These are phyloP conservation scores for Clanis bilineata DNA, from an alignment of 2,888 invertebrate genomes.

Conservation along the genomic window DNA sequence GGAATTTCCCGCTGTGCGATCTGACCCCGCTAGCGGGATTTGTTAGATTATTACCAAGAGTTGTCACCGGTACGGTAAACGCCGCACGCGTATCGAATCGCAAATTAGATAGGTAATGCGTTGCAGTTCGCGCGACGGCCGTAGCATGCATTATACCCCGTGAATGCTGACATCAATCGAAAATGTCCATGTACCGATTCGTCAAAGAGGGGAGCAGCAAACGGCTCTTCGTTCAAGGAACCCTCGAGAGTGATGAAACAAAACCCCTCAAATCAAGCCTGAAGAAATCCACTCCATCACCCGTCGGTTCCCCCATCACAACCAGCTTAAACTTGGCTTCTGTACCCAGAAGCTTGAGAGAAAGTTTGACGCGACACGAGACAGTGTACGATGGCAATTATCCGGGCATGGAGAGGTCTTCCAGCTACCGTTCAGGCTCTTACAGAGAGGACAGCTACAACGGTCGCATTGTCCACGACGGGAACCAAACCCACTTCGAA, in stretches of 20 bases:
- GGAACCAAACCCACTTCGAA: conserved; percentile 78
- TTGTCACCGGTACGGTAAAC: conserved; percentile 32
- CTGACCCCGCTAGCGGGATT: conserved; percentile 4
- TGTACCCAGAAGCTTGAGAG: conserved; percentile 79
- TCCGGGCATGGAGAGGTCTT: conserved; percentile 70
- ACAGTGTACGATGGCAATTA: conserved; percentile 78
- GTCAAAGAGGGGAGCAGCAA: conserved; percentile 85
- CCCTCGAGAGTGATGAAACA: conserved; percentile 84
- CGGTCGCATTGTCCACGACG: conserved; percentile 73
- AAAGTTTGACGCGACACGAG: conserved; percentile 75
- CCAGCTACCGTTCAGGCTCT: conserved; percentile 68
- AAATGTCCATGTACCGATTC: conserved; percentile 90
- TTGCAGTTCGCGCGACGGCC: conserved; percentile 53
- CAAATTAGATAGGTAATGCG: conserved; percentile 51
- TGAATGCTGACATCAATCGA: conserved; percentile 57
- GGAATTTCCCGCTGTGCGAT: conserved; percentile 12
- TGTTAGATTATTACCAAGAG: conserved; percentile 18
- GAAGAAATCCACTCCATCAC: conserved; percentile 72
- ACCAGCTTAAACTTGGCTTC: conserved; percentile 83
- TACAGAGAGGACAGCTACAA: conserved; percentile 72
- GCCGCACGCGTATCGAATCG: conserved; percentile 65
- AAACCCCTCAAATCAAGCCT: conserved; percentile 78
- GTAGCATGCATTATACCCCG: conserved; percentile 64
- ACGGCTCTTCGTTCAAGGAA: conserved; percentile 90
- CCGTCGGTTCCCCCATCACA: conserved; percentile 84